These are phyloP conservation scores for Gymnopithys bicolor DNA, from an alignment of 2,797 vertebrate species.

Conservation along the genomic window DNA sequence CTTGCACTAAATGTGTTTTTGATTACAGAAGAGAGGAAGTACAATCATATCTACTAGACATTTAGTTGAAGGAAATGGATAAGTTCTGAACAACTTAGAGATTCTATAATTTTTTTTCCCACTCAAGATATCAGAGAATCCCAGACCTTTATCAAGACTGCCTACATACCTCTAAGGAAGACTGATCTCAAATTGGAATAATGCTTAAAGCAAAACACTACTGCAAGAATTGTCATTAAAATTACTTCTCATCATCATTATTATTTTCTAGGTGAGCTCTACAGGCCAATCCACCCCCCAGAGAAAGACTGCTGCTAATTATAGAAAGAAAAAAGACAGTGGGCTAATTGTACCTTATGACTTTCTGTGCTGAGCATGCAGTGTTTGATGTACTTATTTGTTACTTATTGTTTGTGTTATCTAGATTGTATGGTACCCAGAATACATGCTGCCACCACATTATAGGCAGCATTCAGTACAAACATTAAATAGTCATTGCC, in stretches of 20 bases:
- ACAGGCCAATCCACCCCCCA: neutral
- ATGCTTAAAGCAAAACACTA: neutral
- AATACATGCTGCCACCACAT: rapidly evolving
- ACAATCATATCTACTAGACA: neutral
- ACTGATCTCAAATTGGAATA: neutral
- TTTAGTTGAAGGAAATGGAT: neutral
- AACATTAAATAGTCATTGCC: neutral
- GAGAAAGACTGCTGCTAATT: neutral
- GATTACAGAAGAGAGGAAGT: neutral
- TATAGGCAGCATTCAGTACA: neutral
- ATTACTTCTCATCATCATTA: neutral
- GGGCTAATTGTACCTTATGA: neutral
- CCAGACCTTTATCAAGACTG: neutral
- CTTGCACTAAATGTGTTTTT: neutral
- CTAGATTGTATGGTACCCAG: neutral
- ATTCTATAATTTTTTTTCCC: neutral
- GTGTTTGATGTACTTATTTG: neutral
- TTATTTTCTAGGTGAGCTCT: neutral
- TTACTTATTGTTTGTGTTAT: neutral
- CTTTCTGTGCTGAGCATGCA: neutral
- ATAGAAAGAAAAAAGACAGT: neutral
- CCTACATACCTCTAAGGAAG: neutral
- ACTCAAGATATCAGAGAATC: neutral
- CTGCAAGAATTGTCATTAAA: neutral
- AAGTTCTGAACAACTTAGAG: neutral